phyloP scores from a whole-genome alignment of 2,797 vertebrate species.

The Aotus griseimembra region DNA sequence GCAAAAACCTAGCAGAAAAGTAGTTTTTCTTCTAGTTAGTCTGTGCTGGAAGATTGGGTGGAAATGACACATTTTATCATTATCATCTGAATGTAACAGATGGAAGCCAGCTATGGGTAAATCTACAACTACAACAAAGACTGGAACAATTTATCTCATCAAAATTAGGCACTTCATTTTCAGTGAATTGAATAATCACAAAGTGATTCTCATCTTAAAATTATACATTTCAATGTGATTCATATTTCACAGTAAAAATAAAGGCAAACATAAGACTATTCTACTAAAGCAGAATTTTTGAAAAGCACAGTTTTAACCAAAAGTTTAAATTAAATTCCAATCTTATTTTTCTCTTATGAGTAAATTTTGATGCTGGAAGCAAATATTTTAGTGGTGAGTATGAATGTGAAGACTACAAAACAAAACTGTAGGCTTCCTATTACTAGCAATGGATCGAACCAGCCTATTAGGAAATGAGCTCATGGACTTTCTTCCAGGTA shows the following conservation, averaged over 20 bases:
- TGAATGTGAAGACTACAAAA: not conserved
- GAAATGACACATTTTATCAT: conserved; percentile 76
- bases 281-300: not conserved
- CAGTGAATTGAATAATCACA: not conserved
- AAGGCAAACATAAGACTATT: not conserved
- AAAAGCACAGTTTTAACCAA: not conserved
- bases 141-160: conserved; percentile 72
- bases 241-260: conserved; percentile 20
- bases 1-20: conserved; percentile 65
- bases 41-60: conserved; percentile 64
- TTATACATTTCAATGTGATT: not conserved
- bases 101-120: conserved; percentile 29
- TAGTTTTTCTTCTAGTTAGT: conserved; percentile 70
- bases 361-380: not conserved
- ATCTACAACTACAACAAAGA: conserved; percentile 20
- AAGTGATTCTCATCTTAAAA: not conserved
- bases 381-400: not conserved
- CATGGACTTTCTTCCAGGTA: not conserved
- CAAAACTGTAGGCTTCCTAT: not conserved
- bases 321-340: conserved; percentile 24
- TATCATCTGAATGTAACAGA: conserved; percentile 70
- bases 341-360: not conserved
- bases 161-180: conserved; percentile 17
- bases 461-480: not conserved
- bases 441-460: not conserved